Conservation (phyloP, 2,888 invertebrate genomes). For the Monochamus alternatus region DNA sequence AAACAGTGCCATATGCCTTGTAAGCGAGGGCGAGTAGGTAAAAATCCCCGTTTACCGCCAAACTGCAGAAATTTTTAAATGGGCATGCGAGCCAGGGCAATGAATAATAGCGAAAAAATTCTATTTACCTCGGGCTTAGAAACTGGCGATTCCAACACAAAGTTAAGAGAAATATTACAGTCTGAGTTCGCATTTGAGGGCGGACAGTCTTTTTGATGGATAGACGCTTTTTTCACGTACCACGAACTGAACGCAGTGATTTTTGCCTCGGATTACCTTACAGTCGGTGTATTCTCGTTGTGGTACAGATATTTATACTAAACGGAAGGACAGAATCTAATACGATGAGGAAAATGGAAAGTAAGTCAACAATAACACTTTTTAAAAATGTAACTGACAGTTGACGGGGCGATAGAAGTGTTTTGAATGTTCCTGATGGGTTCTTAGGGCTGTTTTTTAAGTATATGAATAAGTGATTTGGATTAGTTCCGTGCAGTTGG, state of each 20-base stretch:
- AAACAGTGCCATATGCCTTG: slow-evolving; percentile 55
- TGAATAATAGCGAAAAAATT: slow-evolving; percentile 65
- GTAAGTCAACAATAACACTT: slow-evolving; percentile 59
- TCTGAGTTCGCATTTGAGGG: slow-evolving; percentile 5
- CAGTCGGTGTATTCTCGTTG: slow-evolving; percentile 29
- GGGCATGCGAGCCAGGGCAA: slow-evolving; percentile 47
- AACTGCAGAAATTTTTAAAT: slow-evolving; percentile 38
- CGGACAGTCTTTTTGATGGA: slow-evolving; percentile 38
- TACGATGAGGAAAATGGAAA: slow-evolving; percentile 56
- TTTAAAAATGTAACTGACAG: slow-evolving; percentile 58
- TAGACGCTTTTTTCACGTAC: slow-evolving; percentile 34
- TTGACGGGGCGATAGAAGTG: slow-evolving; percentile 57
- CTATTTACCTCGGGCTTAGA: slow-evolving; percentile 59
- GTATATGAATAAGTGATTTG: slow-evolving; percentile 34
- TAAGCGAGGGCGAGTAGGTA: slow-evolving; percentile 4
- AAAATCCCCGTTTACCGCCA: slow-evolving; percentile 27
- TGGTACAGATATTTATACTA: slow-evolving; percentile 58
- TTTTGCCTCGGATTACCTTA: neutral
- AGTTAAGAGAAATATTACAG: neutral
- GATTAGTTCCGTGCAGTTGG: slow-evolving; percentile 32
- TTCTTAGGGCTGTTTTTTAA: slow-evolving; percentile 30
- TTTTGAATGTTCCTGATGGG: slow-evolving; percentile 58
- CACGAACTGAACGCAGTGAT: slow-evolving; percentile 41
- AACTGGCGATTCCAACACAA: slow-evolving; percentile 17
- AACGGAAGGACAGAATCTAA: slow-evolving; percentile 69